Base-by-base conservation (phyloP, 2,113 vertebrate genomes). In the Serinus canaria region DNA sequence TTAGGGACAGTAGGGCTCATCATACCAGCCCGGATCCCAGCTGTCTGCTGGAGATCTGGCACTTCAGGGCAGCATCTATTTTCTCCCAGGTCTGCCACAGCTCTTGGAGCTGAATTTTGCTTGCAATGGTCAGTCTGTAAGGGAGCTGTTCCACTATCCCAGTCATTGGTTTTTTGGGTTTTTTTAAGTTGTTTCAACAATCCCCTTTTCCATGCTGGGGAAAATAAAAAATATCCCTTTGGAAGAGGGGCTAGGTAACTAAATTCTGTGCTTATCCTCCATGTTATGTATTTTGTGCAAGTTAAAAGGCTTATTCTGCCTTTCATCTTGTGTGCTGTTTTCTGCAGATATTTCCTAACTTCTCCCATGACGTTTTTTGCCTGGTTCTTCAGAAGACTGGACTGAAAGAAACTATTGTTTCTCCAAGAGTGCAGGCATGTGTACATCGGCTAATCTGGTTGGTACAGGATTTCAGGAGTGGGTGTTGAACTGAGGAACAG, bases 341-440 rank as follows among this genome's bases (percentile, higher is more conserved):
- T 98, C 92, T 96, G 96, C 96, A 80, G 72, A 97, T 97, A 97
- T 97, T 98, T 98, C 95, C 97, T 98, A 96, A 97, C 95, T 98
- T 98, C 95, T 98, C 97, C 97, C 97, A 98, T 98, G 97, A 98
- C 92, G 94, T 97, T 97, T 97, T 97, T 92, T 35, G 94, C 92
- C 88, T 96, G 81, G 94, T 98, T 97, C 96, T 97, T 97, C 96
- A 96, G 94, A 95, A 97, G 93, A 97, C 86, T 96, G 64, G 81
- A 37, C 92, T 98, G 97, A 98, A 98, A 98, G 98, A 97, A 94
- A 25, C 95, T 97, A 98, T 98, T 98, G 98, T 98, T 98, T 97
- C 94, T 3, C 5, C 83, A 87, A 94, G 93, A 97, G 95, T 53
- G 21, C 58, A 84, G 92, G 94, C 96, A 95, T 94, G 85, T 96